These are phyloP conservation scores for Protobothrops flavoviridis DNA, from an alignment of 2,113 vertebrate genomes.

Conservation along the genomic window DNA sequence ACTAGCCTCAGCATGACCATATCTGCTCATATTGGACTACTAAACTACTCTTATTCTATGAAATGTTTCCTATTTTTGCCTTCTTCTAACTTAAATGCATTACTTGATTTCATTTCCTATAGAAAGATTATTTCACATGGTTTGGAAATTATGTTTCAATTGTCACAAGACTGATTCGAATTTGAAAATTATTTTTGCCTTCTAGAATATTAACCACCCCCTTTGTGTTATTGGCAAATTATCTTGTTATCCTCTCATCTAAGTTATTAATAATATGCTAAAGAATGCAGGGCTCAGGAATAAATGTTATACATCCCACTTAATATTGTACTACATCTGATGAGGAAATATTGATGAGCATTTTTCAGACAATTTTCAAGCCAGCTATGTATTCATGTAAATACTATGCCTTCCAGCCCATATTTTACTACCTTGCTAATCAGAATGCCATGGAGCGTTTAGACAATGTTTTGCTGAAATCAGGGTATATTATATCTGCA, in stretches of 20 bases:
- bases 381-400: not conserved
- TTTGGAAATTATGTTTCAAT: not conserved
- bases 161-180: not conserved
- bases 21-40: not conserved
- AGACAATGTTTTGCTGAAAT: not conserved
- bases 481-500: not conserved
- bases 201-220: not conserved
- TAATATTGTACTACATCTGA: not conserved
- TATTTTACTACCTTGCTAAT: not conserved
- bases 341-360: not conserved
- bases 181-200: not conserved
- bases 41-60: not conserved
- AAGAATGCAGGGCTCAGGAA: not conserved
- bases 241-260: not conserved
- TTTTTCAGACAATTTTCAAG: not conserved
- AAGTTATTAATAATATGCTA: not conserved
- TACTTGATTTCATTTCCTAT: not conserved
- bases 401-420: not conserved
- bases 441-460: not conserved
- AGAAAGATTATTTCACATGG: not conserved
- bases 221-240: not conserved
- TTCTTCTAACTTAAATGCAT: not conserved
- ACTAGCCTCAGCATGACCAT: not conserved
- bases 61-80: not conserved
- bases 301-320: not conserved